Percentiles rank a stretch among this genome's conserved stretches.
Conservation (phyloP, 2,113 vertebrate genomes). For the Myotis lucifugus region DNA sequence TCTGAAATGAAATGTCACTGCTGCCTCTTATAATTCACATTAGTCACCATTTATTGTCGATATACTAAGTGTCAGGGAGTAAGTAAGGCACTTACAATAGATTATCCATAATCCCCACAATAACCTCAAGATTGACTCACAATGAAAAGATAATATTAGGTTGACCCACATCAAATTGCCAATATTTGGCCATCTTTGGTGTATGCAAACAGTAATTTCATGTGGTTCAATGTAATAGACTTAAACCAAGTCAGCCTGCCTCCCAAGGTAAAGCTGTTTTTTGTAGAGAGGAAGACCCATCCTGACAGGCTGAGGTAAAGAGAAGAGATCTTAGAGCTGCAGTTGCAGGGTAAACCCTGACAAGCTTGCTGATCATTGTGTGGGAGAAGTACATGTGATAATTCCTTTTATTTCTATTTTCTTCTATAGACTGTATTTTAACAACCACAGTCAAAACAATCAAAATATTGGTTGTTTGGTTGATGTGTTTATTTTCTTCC, state of each 20-base stretch:
- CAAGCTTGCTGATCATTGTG: not conserved
- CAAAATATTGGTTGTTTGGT: slow-evolving; percentile 45
- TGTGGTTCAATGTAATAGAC: not conserved
- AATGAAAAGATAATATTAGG: not conserved
- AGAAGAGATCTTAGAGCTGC: not conserved
- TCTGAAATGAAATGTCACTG: not conserved
- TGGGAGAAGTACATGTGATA: not conserved
- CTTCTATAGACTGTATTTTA: not conserved
- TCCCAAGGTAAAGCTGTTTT: not conserved
- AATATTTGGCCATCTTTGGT: not conserved
- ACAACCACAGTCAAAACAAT: not conserved
- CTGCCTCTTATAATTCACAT: not conserved
- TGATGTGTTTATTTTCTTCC: slow-evolving; percentile 1
- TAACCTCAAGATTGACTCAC: not conserved
- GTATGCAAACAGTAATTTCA: not conserved
- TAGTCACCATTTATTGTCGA: not conserved
- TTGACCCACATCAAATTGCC: not conserved
- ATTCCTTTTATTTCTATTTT: not conserved
- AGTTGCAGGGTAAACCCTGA: not conserved
- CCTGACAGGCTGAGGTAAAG: not conserved
- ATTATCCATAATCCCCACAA: not conserved
- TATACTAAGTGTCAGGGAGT: not conserved
- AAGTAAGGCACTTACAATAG: not conserved
- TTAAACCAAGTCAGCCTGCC: slow-evolving; percentile 9
- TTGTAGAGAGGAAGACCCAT: not conserved